Base-by-base conservation (phyloP, 2,113 vertebrate genomes). In the Calonectris borealis region DNA sequence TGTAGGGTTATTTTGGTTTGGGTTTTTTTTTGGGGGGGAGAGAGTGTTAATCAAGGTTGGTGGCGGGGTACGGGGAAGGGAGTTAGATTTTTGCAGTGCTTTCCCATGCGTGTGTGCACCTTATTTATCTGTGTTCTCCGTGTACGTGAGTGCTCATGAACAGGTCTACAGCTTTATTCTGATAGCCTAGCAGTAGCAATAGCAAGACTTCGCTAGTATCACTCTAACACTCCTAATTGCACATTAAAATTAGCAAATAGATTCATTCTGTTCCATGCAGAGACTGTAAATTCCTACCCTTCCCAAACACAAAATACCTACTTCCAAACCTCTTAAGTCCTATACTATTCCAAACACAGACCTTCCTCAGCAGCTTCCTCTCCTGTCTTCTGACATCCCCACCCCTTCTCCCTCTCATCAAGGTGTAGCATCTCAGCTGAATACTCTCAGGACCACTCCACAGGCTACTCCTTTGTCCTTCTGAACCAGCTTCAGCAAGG, bases 61-160 rank as follows among this genome's bases (percentile, higher is more conserved):
- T 48, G 40, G 40, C 12, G 11, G 21, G 34, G 3, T n/a, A 13
- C 7, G 60, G 16, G 22, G 6, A 22, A 4, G 7, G 4, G 1
- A 11, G 32, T 55, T 31, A 38, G 17, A 54, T 52, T 91, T 91
- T 86, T 70, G 21, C 31, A 85, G 54, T 61, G 38, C 44, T 84
- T 83, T 58, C 34, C 40, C 44, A 52, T 20, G 31, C n/a, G 27
- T 4, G 8, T 38, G 36, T 27, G 31, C 25, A 80, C 15, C 22
- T 26, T 60, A n/a, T 75, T 40, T 44, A 6, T 51, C 65, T 54
- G 38, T 73, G 38, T 20, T 88, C 49, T 60, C 49, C 2, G 0
- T 31, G 38, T n/a, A 15, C 0, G 0, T 13, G 68, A 64, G 77
- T 75, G 72, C 42, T 90, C 68, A 12, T 1, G 4, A 54, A 48